Evolutionary conservation across 1,140 invertebrate genomes (phyloP).

Genomic region (Dreissena polymorpha): DNA sequence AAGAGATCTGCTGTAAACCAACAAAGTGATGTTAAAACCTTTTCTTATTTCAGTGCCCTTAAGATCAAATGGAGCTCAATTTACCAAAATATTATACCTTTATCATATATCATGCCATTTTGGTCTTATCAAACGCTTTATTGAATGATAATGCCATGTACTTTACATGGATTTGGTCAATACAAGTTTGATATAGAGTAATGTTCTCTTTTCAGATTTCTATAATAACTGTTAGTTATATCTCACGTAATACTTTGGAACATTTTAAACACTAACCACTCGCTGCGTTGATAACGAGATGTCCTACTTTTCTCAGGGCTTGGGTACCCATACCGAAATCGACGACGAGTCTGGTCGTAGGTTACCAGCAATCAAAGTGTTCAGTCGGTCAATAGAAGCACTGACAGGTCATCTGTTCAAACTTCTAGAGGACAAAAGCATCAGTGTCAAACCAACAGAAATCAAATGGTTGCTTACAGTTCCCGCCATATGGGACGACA

Average conservation of each 20-base stretch:
- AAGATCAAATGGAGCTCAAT: background rate
- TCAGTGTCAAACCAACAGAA: background rate
- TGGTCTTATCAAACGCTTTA: too few relatives aligned
- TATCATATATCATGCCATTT: too few relatives aligned
- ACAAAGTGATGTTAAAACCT: too few relatives aligned
- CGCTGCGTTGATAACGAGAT: too few relatives aligned
- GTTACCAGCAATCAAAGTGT: slow-evolving; percentile 34
- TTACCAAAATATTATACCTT: background rate
- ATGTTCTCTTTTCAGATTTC: too few relatives aligned
- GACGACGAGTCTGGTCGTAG: slow-evolving; percentile 32
- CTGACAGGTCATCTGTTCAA: slow-evolving; percentile 31
- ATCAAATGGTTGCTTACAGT: slow-evolving; percentile 50
- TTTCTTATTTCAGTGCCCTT: background rate
- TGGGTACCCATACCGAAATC: slow-evolving; percentile 19
- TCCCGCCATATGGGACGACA: slow-evolving; percentile 52
- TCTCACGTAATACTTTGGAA: too few relatives aligned
- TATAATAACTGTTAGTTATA: too few relatives aligned
- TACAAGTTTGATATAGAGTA: too few relatives aligned
- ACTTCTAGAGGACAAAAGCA: slow-evolving; percentile 19
- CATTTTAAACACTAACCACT: too few relatives aligned
- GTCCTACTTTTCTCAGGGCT: background rate
- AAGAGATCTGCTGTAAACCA: too few relatives aligned
- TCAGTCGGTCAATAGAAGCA: slow-evolving; percentile 43
- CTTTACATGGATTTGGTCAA: too few relatives aligned
- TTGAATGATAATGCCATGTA: too few relatives aligned